A percentile compares a stretch with the other conserved stretches of the same genome.
Evolutionary conservation across 30 jellyfish, hydroid and myxozoan genomes (phyloP).

Genomic region (Aurelia aurita): DNA sequence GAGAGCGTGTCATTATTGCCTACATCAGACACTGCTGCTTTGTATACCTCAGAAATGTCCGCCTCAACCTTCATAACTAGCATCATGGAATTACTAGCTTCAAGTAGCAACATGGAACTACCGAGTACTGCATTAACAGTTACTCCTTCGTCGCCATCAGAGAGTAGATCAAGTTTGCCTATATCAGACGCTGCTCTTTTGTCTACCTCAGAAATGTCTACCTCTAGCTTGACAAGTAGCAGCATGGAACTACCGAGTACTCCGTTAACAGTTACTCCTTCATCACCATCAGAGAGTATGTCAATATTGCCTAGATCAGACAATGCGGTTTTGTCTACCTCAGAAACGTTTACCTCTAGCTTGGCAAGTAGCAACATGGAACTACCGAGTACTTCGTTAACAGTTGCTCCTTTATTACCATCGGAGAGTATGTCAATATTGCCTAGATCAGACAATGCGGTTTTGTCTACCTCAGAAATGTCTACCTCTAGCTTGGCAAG

Average conservation of each 20-base stretch:
- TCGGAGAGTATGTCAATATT: no score
- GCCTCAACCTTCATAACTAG: no score
- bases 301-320: no score
- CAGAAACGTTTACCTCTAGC: neutral
- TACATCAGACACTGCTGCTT: neutral
- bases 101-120: neutral
- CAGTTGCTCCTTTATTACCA: neutral
- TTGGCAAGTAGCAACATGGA: neutral
- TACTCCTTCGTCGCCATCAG: neutral
- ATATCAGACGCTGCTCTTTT: no score
- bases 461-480: no score
- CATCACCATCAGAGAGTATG: neutral
- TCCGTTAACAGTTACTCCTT: neutral
- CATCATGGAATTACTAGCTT: no score
- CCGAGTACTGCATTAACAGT: neutral
- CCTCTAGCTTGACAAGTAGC: neutral
- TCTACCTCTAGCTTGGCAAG: no score
- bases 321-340: no score
- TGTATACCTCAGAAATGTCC: neutral
- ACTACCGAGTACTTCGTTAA: neutral
- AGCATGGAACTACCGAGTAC: neutral
- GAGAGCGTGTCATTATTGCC: no score
- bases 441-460: no score
- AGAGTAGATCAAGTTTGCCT: no score
- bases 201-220: neutral